Evolutionary conservation across 2,888 invertebrate species (phyloP).

Genomic region (Cremastinae sp.): DNA sequence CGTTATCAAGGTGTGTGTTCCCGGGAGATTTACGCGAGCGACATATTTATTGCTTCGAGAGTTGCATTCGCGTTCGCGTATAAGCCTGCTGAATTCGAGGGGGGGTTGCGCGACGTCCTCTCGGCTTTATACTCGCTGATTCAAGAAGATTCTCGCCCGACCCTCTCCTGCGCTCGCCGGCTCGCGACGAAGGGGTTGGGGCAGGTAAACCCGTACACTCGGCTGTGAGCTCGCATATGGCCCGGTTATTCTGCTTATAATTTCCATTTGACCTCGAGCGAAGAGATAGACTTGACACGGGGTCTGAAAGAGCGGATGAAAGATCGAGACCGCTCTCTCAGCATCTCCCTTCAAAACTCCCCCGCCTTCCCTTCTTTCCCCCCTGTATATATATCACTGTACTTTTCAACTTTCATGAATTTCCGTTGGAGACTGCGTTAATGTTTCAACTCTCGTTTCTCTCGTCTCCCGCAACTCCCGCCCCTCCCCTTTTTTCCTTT

Average conservation of each 20-base stretch:
- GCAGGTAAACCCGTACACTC: too few relatives aligned
- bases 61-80: conserved; percentile 54
- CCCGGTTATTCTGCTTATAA: too few relatives aligned
- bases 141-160: too few relatives aligned
- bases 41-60: conserved; percentile 64
- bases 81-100: conserved; percentile 59
- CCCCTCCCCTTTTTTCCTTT: background rate
- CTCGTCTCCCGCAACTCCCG: conserved; percentile 2
- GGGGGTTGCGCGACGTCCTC: background rate
- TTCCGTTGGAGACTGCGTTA: conserved; percentile 8
- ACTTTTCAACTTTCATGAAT: conserved; percentile 8
- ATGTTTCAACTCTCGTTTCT: conserved; percentile 28
- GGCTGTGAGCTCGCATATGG: background rate
- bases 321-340: background rate
- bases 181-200: too few relatives aligned
- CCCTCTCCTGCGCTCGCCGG: too few relatives aligned
- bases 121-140: too few relatives aligned
- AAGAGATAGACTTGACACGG: too few relatives aligned
- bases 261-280: too few relatives aligned
- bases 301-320: too few relatives aligned
- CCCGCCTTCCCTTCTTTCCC: background rate
- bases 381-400: conserved; percentile 27
- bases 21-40: conserved; percentile 62
- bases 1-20: conserved; percentile 61
- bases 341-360: background rate